Evolutionary conservation across 1,140 invertebrate genomes (phyloP).

Genomic region (Atta colombica): DNA sequence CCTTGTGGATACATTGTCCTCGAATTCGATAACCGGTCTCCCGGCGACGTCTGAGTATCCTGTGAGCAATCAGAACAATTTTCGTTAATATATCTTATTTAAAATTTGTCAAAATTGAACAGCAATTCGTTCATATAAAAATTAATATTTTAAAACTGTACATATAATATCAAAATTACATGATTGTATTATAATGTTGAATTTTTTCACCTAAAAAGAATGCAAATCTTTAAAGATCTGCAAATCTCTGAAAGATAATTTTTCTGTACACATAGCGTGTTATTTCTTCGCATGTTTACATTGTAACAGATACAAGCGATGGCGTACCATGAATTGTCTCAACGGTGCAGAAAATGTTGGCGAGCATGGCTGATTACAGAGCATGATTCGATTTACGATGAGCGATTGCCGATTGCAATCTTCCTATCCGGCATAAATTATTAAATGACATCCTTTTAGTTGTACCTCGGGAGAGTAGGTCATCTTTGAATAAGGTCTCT

Average conservation of each 20-base stretch:
- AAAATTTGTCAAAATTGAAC: not conserved
- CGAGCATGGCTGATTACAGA: slow-evolving; percentile 71
- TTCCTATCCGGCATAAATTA: slow-evolving; percentile 63
- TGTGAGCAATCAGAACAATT: slow-evolving; percentile 68
- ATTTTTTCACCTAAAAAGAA: not conserved
- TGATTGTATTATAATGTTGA: not conserved
- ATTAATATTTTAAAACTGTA: not conserved
- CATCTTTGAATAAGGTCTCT: slow-evolving; percentile 62
- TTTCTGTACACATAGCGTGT: not conserved
- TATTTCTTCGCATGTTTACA: not conserved
- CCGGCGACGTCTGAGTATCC: slow-evolving; percentile 80
- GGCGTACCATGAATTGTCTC: slow-evolving; percentile 57
- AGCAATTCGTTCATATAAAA: not conserved
- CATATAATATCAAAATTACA: not conserved
- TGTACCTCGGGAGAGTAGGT: slow-evolving; percentile 66
- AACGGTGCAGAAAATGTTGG: slow-evolving; percentile 65
- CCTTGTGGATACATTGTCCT: slow-evolving; percentile 77
- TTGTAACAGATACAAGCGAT: slow-evolving; percentile 1
- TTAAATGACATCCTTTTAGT: slow-evolving; percentile 70
- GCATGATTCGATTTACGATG: slow-evolving; percentile 65
- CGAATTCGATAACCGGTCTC: slow-evolving; percentile 83
- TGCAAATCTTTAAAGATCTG: not conserved
- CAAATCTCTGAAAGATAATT: not conserved
- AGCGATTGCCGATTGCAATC: slow-evolving; percentile 68
- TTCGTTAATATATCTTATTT: not conserved